phyloP scores from a whole-genome alignment of 2,113 vertebrate species.

The Silurus meridionalis region DNA sequence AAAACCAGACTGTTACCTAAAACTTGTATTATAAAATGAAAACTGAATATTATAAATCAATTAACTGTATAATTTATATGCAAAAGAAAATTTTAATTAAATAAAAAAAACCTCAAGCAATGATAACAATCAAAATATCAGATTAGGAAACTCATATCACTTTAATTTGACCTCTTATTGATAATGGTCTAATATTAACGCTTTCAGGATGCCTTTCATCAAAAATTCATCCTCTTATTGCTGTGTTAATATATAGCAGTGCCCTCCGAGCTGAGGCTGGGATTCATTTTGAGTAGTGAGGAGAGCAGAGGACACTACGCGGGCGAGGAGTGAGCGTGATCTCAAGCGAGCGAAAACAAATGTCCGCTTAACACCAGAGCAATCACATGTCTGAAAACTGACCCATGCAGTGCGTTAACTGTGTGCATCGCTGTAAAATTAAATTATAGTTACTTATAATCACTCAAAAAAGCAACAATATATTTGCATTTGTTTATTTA shows the following conservation, averaged over 20 bases:
- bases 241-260: slow-evolving; percentile 71
- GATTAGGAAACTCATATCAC: slow-evolving; percentile 50
- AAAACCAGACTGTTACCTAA: not conserved
- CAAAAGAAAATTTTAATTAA: not conserved
- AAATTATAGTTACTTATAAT: not conserved
- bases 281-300: slow-evolving; percentile 68
- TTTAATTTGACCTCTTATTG: slow-evolving; percentile 57
- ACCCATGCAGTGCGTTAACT: not conserved
- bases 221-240: slow-evolving; percentile 76
- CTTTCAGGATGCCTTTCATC: slow-evolving; percentile 64
- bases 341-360: slow-evolving; percentile 44
- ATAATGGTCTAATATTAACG: slow-evolving; percentile 69
- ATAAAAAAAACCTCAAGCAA: not conserved
- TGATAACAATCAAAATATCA: slow-evolving; percentile 18
- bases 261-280: slow-evolving; percentile 55
- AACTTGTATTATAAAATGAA: not conserved
- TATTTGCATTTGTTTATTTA: not conserved
- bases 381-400: slow-evolving; percentile 18
- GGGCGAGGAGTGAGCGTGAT: slow-evolving; percentile 57
- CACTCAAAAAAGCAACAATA: not conserved
- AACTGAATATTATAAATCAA: not conserved
- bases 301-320: slow-evolving; percentile 62
- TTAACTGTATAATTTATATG: not conserved
- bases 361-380: slow-evolving; percentile 45
- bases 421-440: slow-evolving; percentile 11